These are phyloP conservation scores for Nycteola revayana DNA, from an alignment of 2,888 invertebrate genomes.

Conservation along the genomic window DNA sequence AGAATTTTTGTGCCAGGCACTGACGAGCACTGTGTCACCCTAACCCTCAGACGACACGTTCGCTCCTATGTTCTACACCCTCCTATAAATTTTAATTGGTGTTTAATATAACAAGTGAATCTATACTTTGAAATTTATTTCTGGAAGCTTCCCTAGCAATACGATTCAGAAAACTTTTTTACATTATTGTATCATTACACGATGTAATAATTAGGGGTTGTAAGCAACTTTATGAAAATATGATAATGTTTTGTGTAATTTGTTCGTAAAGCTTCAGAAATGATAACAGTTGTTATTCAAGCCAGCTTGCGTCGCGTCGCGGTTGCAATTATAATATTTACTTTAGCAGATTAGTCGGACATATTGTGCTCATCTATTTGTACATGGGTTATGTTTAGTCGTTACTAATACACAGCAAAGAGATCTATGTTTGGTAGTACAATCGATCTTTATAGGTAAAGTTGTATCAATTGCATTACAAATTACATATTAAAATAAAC, in stretches of 20 bases:
- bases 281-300: conserved; percentile 46
- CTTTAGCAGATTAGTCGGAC: conserved; percentile 35
- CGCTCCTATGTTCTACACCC: conserved; percentile 40
- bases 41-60: conserved; percentile 47
- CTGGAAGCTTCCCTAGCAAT: conserved; percentile 4
- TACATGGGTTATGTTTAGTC: too few relatives aligned
- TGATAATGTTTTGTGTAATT: conserved; percentile 11
- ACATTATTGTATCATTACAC: conserved; percentile 11
- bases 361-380: not conserved
- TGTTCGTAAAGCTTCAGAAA: too few relatives aligned
- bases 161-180: not conserved
- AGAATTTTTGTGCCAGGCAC: conserved; percentile 56
- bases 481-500: too few relatives aligned
- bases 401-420: too few relatives aligned
- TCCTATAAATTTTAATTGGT: conserved; percentile 42
- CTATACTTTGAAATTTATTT: conserved; percentile 12
- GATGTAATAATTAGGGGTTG: conserved; percentile 16
- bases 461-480: too few relatives aligned
- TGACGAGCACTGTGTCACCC: conserved; percentile 54
- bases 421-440: too few relatives aligned
- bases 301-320: conserved; percentile 41
- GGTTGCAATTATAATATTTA: conserved; percentile 45
- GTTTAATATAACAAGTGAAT: conserved; percentile 29
- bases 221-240: conserved; percentile 25
- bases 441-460: too few relatives aligned